Evolutionary conservation across 2,113 vertebrate species (phyloP).

Genomic region (Collichthys lucidus): DNA sequence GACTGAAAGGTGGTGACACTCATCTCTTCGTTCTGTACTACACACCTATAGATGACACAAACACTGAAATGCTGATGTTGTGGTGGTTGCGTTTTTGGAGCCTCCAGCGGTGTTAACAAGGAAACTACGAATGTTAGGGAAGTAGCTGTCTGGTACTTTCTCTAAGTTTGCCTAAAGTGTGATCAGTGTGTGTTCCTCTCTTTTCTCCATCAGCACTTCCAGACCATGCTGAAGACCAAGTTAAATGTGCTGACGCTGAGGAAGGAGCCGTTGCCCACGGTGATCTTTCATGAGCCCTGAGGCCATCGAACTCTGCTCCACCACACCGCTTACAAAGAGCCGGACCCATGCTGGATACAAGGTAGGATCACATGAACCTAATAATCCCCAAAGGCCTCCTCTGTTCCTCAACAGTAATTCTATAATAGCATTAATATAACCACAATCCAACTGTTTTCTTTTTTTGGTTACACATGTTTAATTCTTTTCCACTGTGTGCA

Average conservation of each 20-base stretch:
- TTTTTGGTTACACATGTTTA: constrained; percentile 30
- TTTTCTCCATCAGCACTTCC: constrained; percentile 91
- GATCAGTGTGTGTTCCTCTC: constrained; percentile 15
- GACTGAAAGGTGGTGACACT: neutral
- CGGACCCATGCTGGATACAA: constrained; percentile 93
- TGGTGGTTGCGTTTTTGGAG: neutral
- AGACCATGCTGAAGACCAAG: constrained; percentile 99
- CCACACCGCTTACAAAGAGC: constrained; percentile 91
- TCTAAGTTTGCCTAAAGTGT: constrained; percentile 26
- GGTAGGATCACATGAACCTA: constrained; percentile 83
- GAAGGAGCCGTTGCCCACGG: constrained; percentile 95
- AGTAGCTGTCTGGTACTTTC: neutral
- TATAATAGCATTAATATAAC: constrained; percentile 61
- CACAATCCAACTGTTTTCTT: constrained; percentile 57
- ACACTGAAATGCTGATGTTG: constrained; percentile 15
- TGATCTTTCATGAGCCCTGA: constrained; percentile 98
- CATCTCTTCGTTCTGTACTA: neutral
- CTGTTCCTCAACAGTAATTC: constrained; percentile 47
- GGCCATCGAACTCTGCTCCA: constrained; percentile 96
- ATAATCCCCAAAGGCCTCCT: constrained; percentile 62
- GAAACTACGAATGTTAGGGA: neutral
- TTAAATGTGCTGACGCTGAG: constrained; percentile 96
- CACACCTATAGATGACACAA: neutral
- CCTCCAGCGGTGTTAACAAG: constrained; percentile 12
- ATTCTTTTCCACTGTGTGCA: constrained; percentile 25